Conservation (phyloP, 2,113 vertebrate genomes). For the Rhipidura dahli region DNA sequence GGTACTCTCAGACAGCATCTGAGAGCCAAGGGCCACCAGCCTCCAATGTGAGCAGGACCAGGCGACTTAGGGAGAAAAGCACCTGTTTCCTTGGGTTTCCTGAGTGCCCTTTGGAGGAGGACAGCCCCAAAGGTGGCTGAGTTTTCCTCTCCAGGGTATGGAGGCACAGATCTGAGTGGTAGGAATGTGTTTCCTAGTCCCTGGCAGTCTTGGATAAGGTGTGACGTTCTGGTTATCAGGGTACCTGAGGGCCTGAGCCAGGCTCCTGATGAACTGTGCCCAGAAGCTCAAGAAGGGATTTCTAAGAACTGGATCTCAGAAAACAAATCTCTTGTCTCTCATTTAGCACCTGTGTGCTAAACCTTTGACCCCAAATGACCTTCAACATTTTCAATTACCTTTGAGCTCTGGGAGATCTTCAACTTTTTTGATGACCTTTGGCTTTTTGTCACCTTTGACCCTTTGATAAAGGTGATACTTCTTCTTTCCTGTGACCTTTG, state of each 20-base stretch:
- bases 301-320: not conserved
- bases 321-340: not conserved
- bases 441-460: not conserved
- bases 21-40: not conserved
- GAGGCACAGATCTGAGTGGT: not conserved
- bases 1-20: not conserved
- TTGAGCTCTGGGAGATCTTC: not conserved
- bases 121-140: fast-evolving
- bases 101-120: not conserved
- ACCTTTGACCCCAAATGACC: not conserved
- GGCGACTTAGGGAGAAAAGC: not conserved
- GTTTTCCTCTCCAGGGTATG: not conserved
- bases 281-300: not conserved
- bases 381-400: not conserved
- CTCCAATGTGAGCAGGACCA: not conserved
- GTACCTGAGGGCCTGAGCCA: not conserved
- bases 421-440: not conserved
- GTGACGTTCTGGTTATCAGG: too few species aligned
- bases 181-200: not conserved
- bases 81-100: not conserved
- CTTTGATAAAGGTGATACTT: not conserved
- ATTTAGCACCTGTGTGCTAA: not conserved
- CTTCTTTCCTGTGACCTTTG: not conserved
- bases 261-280: not conserved
- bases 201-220: not conserved